A percentile compares a stretch with the other conserved stretches of the same genome.
phyloP scores from a whole-genome alignment of 2,888 invertebrate genomes.

The Andrena marginata region DNA sequence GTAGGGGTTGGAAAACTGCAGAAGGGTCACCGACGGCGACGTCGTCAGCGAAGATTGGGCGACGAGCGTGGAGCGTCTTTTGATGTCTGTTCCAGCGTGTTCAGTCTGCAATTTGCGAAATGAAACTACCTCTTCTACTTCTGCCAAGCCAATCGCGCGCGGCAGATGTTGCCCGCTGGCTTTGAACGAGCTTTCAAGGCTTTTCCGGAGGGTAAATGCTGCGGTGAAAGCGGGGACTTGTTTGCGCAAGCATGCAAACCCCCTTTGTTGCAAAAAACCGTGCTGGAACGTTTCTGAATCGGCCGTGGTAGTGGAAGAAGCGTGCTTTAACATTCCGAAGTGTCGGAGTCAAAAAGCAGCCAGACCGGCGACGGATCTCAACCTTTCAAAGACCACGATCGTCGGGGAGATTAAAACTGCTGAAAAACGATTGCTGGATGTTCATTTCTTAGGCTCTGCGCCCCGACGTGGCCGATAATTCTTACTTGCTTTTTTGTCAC shows the following conservation, averaged over 20 bases:
- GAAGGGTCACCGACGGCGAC: constrained; percentile 23
- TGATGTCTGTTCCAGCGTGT: constrained; percentile 49
- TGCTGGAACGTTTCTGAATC: constrained; percentile 51
- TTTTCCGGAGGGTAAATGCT: constrained; percentile 34
- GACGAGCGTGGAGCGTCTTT: constrained; percentile 40
- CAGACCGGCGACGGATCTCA: constrained; percentile 4
- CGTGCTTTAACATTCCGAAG: constrained; percentile 47
- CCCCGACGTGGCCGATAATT: background rate
- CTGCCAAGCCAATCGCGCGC: constrained; percentile 57
- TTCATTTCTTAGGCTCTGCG: constrained; percentile 4
- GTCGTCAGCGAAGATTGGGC: constrained; percentile 13
- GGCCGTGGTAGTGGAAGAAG: background rate
- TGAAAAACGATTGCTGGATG: constrained; percentile 17
- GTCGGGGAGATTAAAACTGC: constrained; percentile 35
- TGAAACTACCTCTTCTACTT: constrained; percentile 57
- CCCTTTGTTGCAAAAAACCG: constrained; percentile 40
- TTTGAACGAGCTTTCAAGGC: constrained; percentile 35
- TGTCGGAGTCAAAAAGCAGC: constrained; percentile 42
- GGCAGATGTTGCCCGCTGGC: constrained; percentile 55
- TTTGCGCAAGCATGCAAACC: constrained; percentile 57
- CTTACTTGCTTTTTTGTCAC: background rate
- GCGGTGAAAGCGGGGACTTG: constrained; percentile 44
- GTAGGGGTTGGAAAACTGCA: background rate
- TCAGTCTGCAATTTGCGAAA: constrained; percentile 65
- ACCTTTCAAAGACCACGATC: constrained; percentile 24